phyloP scores from a whole-genome alignment of 2,888 invertebrate species.

The Apodemia duryi region DNA sequence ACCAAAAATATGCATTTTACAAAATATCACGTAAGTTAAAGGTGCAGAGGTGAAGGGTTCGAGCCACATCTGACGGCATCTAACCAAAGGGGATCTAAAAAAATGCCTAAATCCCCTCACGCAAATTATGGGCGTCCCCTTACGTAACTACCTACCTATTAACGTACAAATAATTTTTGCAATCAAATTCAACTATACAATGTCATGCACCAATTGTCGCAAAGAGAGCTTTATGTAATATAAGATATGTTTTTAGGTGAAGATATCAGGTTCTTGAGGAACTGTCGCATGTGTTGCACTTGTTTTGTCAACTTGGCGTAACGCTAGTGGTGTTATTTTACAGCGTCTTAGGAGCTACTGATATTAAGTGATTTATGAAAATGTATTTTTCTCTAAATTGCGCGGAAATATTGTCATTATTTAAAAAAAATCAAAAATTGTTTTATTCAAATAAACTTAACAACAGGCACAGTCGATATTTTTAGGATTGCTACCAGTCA shows the following conservation, averaged over 20 bases:
- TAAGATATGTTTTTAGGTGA: constrained; percentile 5
- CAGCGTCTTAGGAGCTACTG: background rate
- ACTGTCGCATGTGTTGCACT: background rate
- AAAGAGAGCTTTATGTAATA: constrained; percentile 3
- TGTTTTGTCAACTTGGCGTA: constrained; percentile 4
- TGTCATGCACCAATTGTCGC: background rate
- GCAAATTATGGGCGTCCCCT: too few relatives aligned
- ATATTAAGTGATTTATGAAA: background rate
- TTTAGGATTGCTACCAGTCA: too few relatives aligned
- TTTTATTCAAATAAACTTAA: too few relatives aligned
- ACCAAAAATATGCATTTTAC: too few relatives aligned
- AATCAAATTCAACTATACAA: background rate
- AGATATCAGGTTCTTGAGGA: constrained; percentile 7
- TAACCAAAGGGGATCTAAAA: too few relatives aligned
- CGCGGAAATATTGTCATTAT: too few relatives aligned
- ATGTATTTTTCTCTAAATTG: background rate
- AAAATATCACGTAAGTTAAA: too few relatives aligned
- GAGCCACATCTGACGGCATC: too few relatives aligned
- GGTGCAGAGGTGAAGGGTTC: too few relatives aligned
- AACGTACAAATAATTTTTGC: background rate
- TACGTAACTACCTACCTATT: background rate
- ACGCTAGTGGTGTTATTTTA: background rate
- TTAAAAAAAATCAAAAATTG: too few relatives aligned
- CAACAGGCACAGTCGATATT: too few relatives aligned
- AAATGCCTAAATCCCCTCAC: too few relatives aligned